phyloP scores from a whole-genome alignment of 1,140 invertebrate species.

The Drosophila gunungcola region DNA sequence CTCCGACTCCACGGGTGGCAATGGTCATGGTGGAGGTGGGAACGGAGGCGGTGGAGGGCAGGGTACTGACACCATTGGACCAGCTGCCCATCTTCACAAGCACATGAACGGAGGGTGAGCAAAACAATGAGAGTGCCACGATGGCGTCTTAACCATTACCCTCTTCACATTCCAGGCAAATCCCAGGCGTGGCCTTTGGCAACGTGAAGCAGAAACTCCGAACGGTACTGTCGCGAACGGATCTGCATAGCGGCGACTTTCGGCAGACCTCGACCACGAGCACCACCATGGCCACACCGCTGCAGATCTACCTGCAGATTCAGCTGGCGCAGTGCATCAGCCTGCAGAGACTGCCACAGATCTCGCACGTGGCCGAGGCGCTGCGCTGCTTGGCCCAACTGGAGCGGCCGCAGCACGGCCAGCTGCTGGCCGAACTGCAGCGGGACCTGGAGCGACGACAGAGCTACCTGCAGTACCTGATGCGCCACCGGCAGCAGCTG shows the following conservation, averaged over 20 bases:
- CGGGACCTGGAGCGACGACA: conserved; percentile 92
- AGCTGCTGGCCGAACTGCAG: conserved; percentile 91
- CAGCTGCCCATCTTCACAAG: conserved; percentile 33
- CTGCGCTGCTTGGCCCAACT: conserved; percentile 92
- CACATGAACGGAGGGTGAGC: conserved; percentile 63
- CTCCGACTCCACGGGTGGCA: conserved; percentile 79
- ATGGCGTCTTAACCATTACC: not conserved
- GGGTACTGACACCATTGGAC: not conserved
- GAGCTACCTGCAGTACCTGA: conserved; percentile 94
- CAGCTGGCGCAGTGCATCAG: conserved; percentile 95
- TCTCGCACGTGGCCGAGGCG: conserved; percentile 92
- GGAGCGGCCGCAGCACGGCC: conserved; percentile 90
- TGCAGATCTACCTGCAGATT: conserved; percentile 88
- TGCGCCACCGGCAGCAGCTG: conserved; percentile 92
- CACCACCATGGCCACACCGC: conserved; percentile 65
- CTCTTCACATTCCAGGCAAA: conserved; percentile 1
- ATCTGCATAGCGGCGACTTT: conserved; percentile 86
- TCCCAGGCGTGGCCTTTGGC: conserved; percentile 86
- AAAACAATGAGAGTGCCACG: not conserved
- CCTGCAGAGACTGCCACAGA: conserved; percentile 91
- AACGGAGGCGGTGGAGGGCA: not conserved
- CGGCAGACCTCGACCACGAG: conserved; percentile 68
- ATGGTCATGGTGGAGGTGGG: conserved; percentile 39
- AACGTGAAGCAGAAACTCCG: conserved; percentile 97
- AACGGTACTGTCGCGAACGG: conserved; percentile 94